Conservation (phyloP, 2,113 vertebrate species). For the Grammomys surdaster region DNA sequence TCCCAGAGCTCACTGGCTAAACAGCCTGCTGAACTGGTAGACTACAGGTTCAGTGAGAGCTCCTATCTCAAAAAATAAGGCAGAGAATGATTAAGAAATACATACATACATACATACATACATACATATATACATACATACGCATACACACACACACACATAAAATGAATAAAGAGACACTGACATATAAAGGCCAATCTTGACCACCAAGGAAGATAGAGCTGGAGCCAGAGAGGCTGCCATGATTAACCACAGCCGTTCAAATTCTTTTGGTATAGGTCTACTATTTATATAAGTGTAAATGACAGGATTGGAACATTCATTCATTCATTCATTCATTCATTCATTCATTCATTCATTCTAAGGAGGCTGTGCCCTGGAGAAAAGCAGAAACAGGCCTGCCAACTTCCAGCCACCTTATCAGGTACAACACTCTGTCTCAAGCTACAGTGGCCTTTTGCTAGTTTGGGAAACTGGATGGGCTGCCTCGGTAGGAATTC, state of each 20-base stretch:
- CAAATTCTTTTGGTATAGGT: not conserved
- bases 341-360: not conserved
- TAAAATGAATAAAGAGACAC: not conserved
- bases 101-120: no score
- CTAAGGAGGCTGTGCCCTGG: conserved; percentile 13
- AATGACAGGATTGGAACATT: not conserved
- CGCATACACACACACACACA: no score
- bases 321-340: not conserved
- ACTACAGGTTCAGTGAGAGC: not conserved
- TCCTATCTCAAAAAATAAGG: not conserved
- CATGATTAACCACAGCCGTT: not conserved
- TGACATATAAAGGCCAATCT: not conserved
- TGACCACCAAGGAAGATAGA: not conserved
- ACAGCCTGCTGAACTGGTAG: not conserved
- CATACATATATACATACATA: no score
- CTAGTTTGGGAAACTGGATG: not conserved
- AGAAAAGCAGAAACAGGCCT: not conserved
- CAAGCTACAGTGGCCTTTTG: not conserved
- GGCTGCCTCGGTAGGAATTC: not conserved
- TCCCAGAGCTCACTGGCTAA: not conserved
- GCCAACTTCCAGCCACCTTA: not conserved
- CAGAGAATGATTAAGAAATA: not conserved
- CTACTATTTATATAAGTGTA: not conserved
- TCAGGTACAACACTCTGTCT: not conserved
- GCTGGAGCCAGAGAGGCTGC: not conserved